phyloP scores from a whole-genome alignment of 2,888 invertebrate genomes.

The Patella ulyssiponensis region DNA sequence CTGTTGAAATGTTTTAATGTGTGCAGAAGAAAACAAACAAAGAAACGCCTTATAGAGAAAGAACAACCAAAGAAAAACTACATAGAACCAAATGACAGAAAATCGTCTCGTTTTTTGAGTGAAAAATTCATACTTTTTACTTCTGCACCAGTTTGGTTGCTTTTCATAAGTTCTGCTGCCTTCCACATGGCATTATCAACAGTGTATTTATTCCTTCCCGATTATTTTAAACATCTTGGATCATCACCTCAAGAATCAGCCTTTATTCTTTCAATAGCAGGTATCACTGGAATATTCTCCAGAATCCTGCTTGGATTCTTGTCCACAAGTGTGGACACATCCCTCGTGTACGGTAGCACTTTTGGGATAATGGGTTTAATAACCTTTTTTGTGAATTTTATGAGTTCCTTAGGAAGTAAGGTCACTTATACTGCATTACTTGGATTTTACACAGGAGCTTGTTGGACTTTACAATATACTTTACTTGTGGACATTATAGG shows the following conservation, averaged over 20 bases:
- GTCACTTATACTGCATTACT: background rate
- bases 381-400: background rate
- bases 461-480: constrained; percentile 1
- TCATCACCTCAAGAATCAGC: constrained; percentile 1
- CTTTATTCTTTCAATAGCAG: background rate
- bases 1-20: background rate
- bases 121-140: background rate
- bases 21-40: background rate
- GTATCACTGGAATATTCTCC: background rate
- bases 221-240: background rate
- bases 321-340: background rate
- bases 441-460: background rate
- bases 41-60: background rate
- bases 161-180: background rate
- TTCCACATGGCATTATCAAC: background rate
- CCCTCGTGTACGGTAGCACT: background rate
- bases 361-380: background rate
- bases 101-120: background rate
- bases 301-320: background rate
- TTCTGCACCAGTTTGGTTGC: background rate
- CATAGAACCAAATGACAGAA: background rate
- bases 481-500: background rate
- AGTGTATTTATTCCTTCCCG: background rate
- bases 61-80: background rate
- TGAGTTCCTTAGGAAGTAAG: background rate